Conservation (phyloP, 2,888 invertebrate genomes). For the Nebria brevicollis region DNA sequence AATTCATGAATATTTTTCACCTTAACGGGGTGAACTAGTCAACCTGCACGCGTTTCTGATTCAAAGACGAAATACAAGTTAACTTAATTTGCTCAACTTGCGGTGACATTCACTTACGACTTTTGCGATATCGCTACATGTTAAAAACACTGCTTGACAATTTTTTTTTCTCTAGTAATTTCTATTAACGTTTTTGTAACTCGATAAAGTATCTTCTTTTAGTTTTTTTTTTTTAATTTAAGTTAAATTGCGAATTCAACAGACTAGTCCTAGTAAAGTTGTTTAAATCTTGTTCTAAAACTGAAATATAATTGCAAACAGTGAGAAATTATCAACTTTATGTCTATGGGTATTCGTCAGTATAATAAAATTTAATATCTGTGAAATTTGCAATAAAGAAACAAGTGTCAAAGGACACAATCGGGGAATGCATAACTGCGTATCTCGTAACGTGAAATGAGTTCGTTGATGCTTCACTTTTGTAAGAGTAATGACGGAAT, state of each 20-base stretch:
- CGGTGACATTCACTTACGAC: not conserved
- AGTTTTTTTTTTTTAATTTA: too few species aligned
- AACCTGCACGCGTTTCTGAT: conserved; percentile 16
- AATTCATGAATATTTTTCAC: conserved; percentile 28
- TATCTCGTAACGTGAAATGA: conserved; percentile 28
- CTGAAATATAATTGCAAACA: too few species aligned
- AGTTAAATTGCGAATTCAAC: too few species aligned
- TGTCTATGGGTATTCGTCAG: too few species aligned
- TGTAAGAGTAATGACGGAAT: conserved; percentile 30
- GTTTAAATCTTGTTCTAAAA: too few species aligned
- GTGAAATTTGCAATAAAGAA: not conserved
- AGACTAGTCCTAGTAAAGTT: too few species aligned
- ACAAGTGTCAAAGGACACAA: conserved; percentile 14
- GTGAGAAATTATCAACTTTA: too few species aligned
- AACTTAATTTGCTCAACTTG: not conserved
- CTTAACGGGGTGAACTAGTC: conserved; percentile 4
- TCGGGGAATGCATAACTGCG: not conserved
- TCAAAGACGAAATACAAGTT: conserved; percentile 1
- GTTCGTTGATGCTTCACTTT: conserved; percentile 23
- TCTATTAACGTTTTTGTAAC: too few species aligned
- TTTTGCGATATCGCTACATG: not conserved
- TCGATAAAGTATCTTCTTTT: too few species aligned
- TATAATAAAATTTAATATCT: too few species aligned
- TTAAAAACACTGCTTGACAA: too few species aligned
- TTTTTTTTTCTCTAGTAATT: too few species aligned